Base-by-base conservation (phyloP, 2,888 invertebrate species). In the Rhogogaster chlorosoma region DNA sequence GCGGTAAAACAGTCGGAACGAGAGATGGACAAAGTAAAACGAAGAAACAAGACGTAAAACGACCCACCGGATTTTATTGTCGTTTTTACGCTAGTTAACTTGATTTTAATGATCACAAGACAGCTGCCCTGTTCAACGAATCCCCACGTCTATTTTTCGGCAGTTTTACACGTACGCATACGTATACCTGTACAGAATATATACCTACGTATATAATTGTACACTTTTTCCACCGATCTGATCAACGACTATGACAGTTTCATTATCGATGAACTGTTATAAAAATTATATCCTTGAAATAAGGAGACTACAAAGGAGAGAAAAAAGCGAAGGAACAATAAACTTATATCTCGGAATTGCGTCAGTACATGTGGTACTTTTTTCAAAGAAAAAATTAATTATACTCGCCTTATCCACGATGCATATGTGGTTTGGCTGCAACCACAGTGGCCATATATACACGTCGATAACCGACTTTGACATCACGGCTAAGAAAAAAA, bases 31-130 rank as follows among this genome's bases (percentile, higher is more conserved):
- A 67, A 67, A 26, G 67, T 67, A 29, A 67, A 32, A 67, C n/a
- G 73, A 42, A 42, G 45, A 73, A 73, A 73, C 42, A 73, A 73
- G 73, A 38, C 73, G 12, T 45, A 45, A 45, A 45, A 73, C 45
- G 3, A 73, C 18, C 73, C 42, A 38, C 26, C 22, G 26, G 6
- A 38, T 73, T 73, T 73, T 73, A 73, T 73, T 73, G 45, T 73
- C 73, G 45, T 73, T 73, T 73, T 73, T 26, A 73, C 73, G 73
- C 42, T 38, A 45, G 42, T 38, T 73, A 73, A 73, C 73, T 73
- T 73, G 18, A 32, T 29, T 73, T 73, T 73, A 73, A 22, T 26
- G 73, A 73, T 73, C 45, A 26, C 42, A 45, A 38, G 73, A 73
- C 73, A 67, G 67, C 67, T 67, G 67, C 32, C 32, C 32, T 32